These are phyloP conservation scores for Ibidorhyncha struthersii DNA, from an alignment of 2,113 vertebrate species.

Conservation along the genomic window DNA sequence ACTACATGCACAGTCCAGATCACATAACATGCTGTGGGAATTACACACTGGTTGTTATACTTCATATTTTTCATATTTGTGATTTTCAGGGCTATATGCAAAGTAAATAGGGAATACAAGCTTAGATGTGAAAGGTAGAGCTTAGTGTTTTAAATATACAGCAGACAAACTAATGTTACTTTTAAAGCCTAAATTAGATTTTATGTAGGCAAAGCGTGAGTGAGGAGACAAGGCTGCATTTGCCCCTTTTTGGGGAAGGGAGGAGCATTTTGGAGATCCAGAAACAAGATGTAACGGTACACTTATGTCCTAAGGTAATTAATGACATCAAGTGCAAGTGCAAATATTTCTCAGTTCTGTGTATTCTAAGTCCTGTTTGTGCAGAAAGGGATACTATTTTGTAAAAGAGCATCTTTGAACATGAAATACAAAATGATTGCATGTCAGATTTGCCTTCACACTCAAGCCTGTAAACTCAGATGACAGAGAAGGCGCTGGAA, in stretches of 20 bases:
- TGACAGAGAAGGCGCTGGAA: constrained; percentile 13
- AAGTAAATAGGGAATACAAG: not conserved
- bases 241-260: accelerated
- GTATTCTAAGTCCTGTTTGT: not conserved
- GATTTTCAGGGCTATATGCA: not conserved
- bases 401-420: not conserved
- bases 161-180: not conserved
- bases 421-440: not conserved
- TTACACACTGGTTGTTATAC: not conserved
- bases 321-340: not conserved
- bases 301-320: not conserved
- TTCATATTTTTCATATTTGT: not conserved
- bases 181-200: not conserved
- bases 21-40: not conserved
- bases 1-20: not conserved
- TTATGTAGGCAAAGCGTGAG: not conserved
- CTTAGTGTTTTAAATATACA: not conserved
- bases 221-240: not conserved
- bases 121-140: not conserved
- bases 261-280: not conserved
- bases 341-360: not conserved
- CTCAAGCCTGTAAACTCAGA: not conserved
- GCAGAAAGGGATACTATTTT: not conserved
- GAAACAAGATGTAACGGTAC: not conserved
- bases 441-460: not conserved